phyloP scores from a whole-genome alignment of 2,888 invertebrate genomes.

The Spodoptera exigua region DNA sequence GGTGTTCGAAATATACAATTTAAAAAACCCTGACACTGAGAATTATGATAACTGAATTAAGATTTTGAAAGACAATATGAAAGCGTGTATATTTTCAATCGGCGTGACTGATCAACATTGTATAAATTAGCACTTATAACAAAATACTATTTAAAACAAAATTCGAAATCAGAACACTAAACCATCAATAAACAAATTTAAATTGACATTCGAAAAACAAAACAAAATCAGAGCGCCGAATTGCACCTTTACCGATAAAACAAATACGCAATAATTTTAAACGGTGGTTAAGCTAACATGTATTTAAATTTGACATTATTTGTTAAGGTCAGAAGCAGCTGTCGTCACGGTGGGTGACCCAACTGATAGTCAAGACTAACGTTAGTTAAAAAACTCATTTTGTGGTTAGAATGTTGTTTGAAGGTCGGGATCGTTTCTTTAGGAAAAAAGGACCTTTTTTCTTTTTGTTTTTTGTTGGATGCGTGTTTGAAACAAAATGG shows the following conservation, averaged over 20 bases:
- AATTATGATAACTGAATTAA: too few relatives aligned
- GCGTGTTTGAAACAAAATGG: slow-evolving; percentile 41
- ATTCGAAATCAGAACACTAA: slow-evolving; percentile 2
- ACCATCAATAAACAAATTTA: slow-evolving; percentile 5
- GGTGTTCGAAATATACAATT: too few relatives aligned
- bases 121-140: too few relatives aligned
- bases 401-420: slow-evolving; percentile 59
- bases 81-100: too few relatives aligned
- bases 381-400: slow-evolving; percentile 59
- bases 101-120: too few relatives aligned
- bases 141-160: not conserved
- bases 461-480: slow-evolving; percentile 31
- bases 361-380: slow-evolving; percentile 45
- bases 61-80: too few relatives aligned
- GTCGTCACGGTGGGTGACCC: slow-evolving; percentile 60
- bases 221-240: slow-evolving; percentile 5
- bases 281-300: slow-evolving; percentile 53
- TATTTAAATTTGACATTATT: slow-evolving; percentile 65
- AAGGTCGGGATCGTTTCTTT: slow-evolving; percentile 53
- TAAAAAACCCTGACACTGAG: too few relatives aligned
- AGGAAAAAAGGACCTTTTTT: slow-evolving; percentile 36
- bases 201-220: not conserved
- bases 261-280: slow-evolving; percentile 38
- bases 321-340: slow-evolving; percentile 59
- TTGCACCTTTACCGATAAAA: slow-evolving; percentile 30